A percentile compares a stretch with the other conserved stretches of the same genome.
Conservation (phyloP, 1,140 invertebrate species). For the Cotesia glomerata region DNA sequence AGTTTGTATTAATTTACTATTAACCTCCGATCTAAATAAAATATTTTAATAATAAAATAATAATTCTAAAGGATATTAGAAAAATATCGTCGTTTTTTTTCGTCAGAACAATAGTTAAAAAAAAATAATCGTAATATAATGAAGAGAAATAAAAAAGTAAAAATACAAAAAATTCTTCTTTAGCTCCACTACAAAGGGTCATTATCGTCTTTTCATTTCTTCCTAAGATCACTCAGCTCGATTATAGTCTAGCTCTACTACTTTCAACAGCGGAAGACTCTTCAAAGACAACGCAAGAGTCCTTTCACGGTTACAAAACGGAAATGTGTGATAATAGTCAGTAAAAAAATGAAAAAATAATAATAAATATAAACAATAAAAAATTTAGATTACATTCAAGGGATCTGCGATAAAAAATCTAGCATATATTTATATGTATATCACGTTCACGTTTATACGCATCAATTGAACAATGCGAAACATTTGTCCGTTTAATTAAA, state of each 20-base stretch:
- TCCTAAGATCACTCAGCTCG: conserved; percentile 17
- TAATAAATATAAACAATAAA: neutral
- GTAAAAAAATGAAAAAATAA: neutral
- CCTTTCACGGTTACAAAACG: conserved; percentile 23
- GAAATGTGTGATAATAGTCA: conserved; percentile 26
- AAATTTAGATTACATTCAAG: too few relatives aligned
- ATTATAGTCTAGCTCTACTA: conserved; percentile 7
- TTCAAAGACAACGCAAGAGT: conserved; percentile 25
- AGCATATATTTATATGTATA: too few relatives aligned
- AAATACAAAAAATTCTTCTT: conserved; percentile 4
- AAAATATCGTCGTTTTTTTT: too few relatives aligned
- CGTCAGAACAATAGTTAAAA: neutral
- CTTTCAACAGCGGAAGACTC: conserved; percentile 17
- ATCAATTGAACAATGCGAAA: too few relatives aligned
- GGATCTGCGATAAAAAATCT: too few relatives aligned
- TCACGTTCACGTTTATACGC: too few relatives aligned
- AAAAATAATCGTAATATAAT: neutral
- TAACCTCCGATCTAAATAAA: too few relatives aligned
- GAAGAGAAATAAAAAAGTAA: neutral
- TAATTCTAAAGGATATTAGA: too few relatives aligned
- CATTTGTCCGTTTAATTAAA: too few relatives aligned
- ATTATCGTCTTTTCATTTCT: conserved; percentile 25
- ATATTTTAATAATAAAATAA: too few relatives aligned
- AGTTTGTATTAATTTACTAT: too few relatives aligned
- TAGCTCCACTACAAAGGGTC: conserved; percentile 5